Evolutionary conservation across 2,888 invertebrate species (phyloP).

Genomic region (Dastarcus helophoroides): DNA sequence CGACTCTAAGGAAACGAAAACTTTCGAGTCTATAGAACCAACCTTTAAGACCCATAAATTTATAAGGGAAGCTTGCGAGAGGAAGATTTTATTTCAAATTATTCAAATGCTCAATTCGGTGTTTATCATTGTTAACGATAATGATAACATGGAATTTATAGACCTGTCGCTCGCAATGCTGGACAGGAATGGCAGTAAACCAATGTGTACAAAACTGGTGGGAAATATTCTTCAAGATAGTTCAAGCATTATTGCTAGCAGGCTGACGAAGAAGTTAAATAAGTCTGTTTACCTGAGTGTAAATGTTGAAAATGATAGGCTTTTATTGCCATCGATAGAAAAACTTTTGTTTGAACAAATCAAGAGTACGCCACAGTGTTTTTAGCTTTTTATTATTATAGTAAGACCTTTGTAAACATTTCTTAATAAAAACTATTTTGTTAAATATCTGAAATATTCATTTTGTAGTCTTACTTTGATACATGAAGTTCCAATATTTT

Average conservation of each 20-base stretch:
- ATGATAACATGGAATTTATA: constrained; percentile 27
- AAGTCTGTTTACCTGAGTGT: constrained; percentile 41
- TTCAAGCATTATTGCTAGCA: constrained; percentile 29
- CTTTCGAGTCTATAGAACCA: constrained; percentile 5
- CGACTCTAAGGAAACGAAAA: not conserved
- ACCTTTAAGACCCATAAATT: constrained; percentile 29
- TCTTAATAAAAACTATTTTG: no score
- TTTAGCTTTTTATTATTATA: no score
- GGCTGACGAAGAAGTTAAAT: constrained; percentile 33
- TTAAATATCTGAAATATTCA: no score
- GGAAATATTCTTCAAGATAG: constrained; percentile 31
- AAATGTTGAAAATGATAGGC: constrained; percentile 34
- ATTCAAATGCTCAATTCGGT: constrained; percentile 37
- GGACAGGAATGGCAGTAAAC: constrained; percentile 22
- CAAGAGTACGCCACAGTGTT: constrained; percentile 29
- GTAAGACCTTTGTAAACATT: no score
- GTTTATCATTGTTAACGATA: constrained; percentile 37
- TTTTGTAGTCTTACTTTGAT: no score
- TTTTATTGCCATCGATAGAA: constrained; percentile 30
- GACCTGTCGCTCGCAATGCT: constrained; percentile 34
- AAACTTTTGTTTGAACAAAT: constrained; percentile 37
- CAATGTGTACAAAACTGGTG: constrained; percentile 33
- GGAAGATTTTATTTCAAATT: constrained; percentile 32
- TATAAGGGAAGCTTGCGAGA: constrained; percentile 28
- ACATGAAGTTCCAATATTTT: no score